Base-by-base conservation (phyloP, 2,113 vertebrate genomes). In the Lamprotornis superbus region DNA sequence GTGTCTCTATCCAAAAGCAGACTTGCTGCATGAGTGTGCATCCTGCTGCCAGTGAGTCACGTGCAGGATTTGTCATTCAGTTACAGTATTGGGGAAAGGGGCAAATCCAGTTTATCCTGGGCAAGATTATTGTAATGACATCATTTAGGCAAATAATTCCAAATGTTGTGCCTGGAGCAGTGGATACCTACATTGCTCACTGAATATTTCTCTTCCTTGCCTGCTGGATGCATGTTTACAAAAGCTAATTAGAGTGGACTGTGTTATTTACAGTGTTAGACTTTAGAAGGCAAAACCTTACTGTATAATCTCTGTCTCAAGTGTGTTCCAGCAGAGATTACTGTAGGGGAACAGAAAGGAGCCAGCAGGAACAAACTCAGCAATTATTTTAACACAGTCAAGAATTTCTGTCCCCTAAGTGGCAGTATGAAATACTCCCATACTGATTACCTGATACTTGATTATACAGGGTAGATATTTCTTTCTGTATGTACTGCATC, bases 211-310 rank as follows among this genome's bases (percentile, higher is more conserved):
- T 87, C 3, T 56, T 71, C 24, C 60, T 76, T 90, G 80, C 61
- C 85, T 87, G 49, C 85, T 87, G 69, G 64, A 76, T 94, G 40
- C 21, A 11, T 84, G 76, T 90, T 92, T 92, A 93, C 64, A 75
- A 73, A 50, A 87, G 83, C 44, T 95, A 87, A 95, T 96, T 90
- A 84, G 69, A 92, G 83, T 79, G 88, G 90, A 96, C 86, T 57
- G 8, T 93, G 80, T 60, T 94, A 89, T 91, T 95, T 89, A 79
- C 73, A 78, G 69, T 42, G 40, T 65, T 68, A 82, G 64, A 68
- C 25, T 89, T 90, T 15, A 81, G 68, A 95, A 84, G 31, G 69
- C 73, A 88, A 94, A 90, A 82, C 24, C 53, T 96, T 92, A 55
- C 73, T 57, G 61, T 82, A 69, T 92, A 87, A 84, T 96, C 49